Conservation (phyloP, 2,797 vertebrate genomes). For the Schizopygopsis malacanthus region DNA sequence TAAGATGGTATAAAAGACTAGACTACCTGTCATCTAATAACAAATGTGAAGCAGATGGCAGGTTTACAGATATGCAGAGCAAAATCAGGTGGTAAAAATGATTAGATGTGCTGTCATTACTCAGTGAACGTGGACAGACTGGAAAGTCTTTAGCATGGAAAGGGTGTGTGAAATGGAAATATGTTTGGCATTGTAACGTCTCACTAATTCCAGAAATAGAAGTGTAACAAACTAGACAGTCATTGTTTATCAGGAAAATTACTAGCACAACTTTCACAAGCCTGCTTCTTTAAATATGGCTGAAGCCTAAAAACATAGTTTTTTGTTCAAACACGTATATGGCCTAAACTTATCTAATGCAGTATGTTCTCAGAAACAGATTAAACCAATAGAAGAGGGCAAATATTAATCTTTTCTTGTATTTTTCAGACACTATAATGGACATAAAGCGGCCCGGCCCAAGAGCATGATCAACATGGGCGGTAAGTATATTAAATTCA, state of each 20-base stretch:
- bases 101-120: background rate
- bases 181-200: background rate
- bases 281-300: background rate
- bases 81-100: background rate
- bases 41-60: background rate
- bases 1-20: background rate
- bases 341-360: background rate
- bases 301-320: background rate
- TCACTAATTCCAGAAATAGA: background rate
- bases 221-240: background rate
- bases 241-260: background rate
- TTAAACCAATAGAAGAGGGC: background rate
- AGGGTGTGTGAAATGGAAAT: conserved; percentile 1
- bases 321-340: background rate
- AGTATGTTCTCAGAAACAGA: background rate
- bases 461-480: conserved; percentile 66
- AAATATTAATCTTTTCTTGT: conserved; percentile 33
- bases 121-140: background rate
- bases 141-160: background rate
- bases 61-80: background rate
- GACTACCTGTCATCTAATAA: background rate
- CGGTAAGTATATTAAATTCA: conserved; percentile 65
- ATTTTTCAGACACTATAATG: conserved; percentile 72
- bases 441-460: conserved; percentile 59
- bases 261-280: background rate